These are phyloP conservation scores for Dicycla oo DNA, from an alignment of 2,888 invertebrate genomes.

Conservation along the genomic window DNA sequence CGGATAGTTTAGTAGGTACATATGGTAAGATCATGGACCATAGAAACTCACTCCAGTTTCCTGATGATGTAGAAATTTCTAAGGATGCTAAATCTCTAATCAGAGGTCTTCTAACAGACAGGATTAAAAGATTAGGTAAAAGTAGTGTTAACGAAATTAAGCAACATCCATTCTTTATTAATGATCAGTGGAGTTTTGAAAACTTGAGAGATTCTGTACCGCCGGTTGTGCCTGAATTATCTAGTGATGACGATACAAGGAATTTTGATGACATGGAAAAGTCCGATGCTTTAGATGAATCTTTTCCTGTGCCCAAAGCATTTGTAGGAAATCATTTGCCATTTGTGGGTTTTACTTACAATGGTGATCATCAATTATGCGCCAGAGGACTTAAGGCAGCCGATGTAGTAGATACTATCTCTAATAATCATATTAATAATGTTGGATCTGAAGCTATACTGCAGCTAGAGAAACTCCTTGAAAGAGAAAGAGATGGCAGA, in stretches of 20 bases:
- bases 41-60: slow-evolving; percentile 98
- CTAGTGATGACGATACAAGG: slow-evolving; percentile 99
- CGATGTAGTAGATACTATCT: slow-evolving; percentile 92
- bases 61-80: slow-evolving; percentile 98
- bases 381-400: slow-evolving; percentile 84
- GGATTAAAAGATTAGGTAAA: slow-evolving; percentile 96
- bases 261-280: slow-evolving; percentile 99
- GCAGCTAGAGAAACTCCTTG: slow-evolving; percentile 94
- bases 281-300: slow-evolving; percentile 97
- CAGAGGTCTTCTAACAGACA: slow-evolving; percentile 97
- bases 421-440: slow-evolving; percentile 91
- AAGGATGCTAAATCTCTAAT: slow-evolving; percentile 96
- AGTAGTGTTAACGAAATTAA: slow-evolving; percentile 99
- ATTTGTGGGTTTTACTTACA: slow-evolving; percentile 99
- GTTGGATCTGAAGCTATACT: slow-evolving; percentile 91
- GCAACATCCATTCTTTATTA: slow-evolving; percentile 97
- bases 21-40: slow-evolving; percentile 99
- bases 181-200: slow-evolving; percentile 99
- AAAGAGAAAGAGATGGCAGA: slow-evolving; percentile 93
- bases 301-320: slow-evolving; percentile 98
- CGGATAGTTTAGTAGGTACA: slow-evolving; percentile 99
- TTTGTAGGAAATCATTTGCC: slow-evolving; percentile 99
- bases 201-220: slow-evolving; percentile 98
- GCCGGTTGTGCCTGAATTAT: slow-evolving; percentile 98
- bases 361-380: slow-evolving; percentile 96